Percentiles rank a stretch among this genome's conserved stretches.
These are phyloP conservation scores for Machaerirhynchus nigripectus DNA, from an alignment of 2,113 vertebrate species.

Conservation along the genomic window DNA sequence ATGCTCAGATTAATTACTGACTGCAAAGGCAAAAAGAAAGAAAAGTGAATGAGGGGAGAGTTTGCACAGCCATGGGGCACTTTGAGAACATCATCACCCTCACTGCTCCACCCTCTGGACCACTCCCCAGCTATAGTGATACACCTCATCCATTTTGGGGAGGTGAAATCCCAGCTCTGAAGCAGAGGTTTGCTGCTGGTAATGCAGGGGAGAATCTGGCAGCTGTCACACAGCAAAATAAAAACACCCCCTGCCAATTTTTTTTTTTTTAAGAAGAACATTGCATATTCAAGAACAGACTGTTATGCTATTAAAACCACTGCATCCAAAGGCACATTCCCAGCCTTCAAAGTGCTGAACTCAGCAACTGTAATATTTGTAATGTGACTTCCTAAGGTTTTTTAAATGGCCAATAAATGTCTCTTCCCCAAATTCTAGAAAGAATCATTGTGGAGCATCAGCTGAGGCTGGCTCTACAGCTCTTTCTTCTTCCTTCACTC, in stretches of 20 bases:
- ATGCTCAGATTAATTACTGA: neutral
- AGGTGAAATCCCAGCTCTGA: neutral
- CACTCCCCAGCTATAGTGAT: neutral
- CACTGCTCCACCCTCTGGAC: neutral
- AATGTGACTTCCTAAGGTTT: neutral
- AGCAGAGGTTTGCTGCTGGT: neutral
- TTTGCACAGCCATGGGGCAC: neutral
- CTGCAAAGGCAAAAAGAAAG: neutral
- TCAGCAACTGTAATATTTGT: neutral
- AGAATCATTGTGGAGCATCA: neutral
- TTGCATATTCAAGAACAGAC: neutral
- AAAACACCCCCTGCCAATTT: neutral
- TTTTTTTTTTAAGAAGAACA: neutral
- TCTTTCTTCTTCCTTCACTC: neutral
- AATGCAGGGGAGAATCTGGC: neutral
- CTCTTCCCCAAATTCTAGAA: neutral
- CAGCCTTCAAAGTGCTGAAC: neutral
- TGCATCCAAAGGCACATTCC: neutral
- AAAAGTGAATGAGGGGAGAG: neutral
- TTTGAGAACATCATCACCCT: neutral
- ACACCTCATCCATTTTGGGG: neutral
- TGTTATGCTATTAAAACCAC: neutral
- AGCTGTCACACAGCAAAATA: neutral
- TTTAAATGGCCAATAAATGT: neutral
- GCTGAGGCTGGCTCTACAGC: neutral